Base-by-base conservation (phyloP, 2,797 vertebrate genomes). In the Gadopsis marmoratus region DNA sequence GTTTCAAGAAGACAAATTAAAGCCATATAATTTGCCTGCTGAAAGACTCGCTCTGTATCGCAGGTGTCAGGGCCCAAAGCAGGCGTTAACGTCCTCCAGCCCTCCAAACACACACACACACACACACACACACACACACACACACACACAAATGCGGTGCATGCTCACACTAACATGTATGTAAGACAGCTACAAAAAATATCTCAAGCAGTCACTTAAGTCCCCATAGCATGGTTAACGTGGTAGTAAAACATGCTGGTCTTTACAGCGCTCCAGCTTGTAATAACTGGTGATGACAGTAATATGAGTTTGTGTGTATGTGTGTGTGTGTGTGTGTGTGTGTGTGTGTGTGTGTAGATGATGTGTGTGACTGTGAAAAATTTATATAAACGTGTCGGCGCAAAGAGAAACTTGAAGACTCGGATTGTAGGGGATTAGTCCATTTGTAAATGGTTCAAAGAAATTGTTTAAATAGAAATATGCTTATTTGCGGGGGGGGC, bases 191-290 rank as follows among this genome's bases (percentile, higher is more conserved):
- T 80, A 75, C 86, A 88, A 87, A 91, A 91, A 86, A 88, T 93
- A 91, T 95, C 93, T 94, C 84, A 92, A 91, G 92, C 91, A 90
- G 94, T 92, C 86, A 87, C 86, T 90, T 87, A 89, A 94, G 93
- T 90, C 81, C 78, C 86, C 48, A 33, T 90, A 79, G 87, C 77
- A 88, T 79, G 92, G 88, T 89, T 89, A 89, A 88, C 83, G 58
- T 83, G 82, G 84, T 83, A 92, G 90, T 94, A 94, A 93, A 94
- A 94, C 93, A 94, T 85, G 89, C 88, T 67, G 86, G 85, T 54
- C 73, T 48, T 72, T 58, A 75, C 86, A 74, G 63, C 68, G 88
- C 88, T 77, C 64, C 62, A 82, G 88, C 84, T 82, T 79, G 89
- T 86, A 92, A 93, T 94, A 94, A 80, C 84, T 86, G 88, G 90